phyloP scores from a whole-genome alignment of 2,888 invertebrate species.

The Oscheius onirici region DNA sequence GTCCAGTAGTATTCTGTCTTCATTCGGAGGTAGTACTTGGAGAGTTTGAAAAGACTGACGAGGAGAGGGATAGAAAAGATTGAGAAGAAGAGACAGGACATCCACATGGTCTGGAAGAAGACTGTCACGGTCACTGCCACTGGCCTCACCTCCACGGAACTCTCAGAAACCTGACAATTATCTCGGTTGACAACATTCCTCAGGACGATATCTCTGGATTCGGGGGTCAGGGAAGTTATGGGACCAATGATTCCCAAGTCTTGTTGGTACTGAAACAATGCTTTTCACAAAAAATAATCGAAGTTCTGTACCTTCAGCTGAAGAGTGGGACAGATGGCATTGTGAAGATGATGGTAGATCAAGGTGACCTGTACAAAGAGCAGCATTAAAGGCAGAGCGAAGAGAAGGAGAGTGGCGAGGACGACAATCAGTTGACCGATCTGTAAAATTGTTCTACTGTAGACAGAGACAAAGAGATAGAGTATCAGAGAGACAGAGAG shows the following conservation, averaged over 20 bases:
- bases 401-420: slow-evolving; percentile 42
- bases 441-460: slow-evolving; percentile 28
- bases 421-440: slow-evolving; percentile 42
- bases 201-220: slow-evolving; percentile 32
- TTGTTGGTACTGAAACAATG: slow-evolving; percentile 30
- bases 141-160: slow-evolving; percentile 35
- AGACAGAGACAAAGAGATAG: no score
- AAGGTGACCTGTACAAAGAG: slow-evolving; percentile 39
- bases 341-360: slow-evolving; percentile 48
- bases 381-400: slow-evolving; percentile 42
- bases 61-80: slow-evolving; percentile 41
- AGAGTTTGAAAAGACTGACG: slow-evolving; percentile 49
- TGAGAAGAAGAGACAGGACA: slow-evolving; percentile 42
- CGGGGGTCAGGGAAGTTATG: slow-evolving; percentile 6
- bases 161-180: slow-evolving; percentile 41
- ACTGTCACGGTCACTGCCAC: background rate
- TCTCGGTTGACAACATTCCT: slow-evolving; percentile 35
- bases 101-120: slow-evolving; percentile 35
- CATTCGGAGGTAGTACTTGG: slow-evolving; percentile 52
- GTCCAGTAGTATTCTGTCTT: slow-evolving; percentile 57
- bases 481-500: no score
- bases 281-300: background rate
- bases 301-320: slow-evolving; percentile 44
- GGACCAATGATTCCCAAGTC: slow-evolving; percentile 35
- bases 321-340: slow-evolving; percentile 45